Base-by-base conservation (phyloP, 2,797 vertebrate species). In the Vireo griseus region DNA sequence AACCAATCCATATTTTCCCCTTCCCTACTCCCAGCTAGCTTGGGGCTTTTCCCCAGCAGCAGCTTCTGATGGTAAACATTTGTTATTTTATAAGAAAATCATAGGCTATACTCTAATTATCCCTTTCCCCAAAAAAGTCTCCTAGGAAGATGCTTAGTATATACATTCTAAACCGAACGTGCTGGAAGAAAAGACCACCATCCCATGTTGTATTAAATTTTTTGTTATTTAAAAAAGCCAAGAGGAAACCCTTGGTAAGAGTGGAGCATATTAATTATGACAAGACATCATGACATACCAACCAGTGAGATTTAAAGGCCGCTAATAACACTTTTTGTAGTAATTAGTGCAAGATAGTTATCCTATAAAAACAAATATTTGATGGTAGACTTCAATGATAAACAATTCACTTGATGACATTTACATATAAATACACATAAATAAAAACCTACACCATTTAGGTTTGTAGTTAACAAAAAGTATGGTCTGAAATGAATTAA, bases 361-460 rank as follows among this genome's bases (percentile, higher is more conserved):
- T 84, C 50, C 44, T 86, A 95, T 44, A 95, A 37, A 89, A 95
- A 95, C 95, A 95, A 91, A 45, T 68, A 85, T 40, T 50, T 88
- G 91, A 95, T 85, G 91, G 77, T 51, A 44, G 57, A 90, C 80
- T 88, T 96, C 81, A 86, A 65, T 65, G 95, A 92, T 72, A 94
- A 95, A 96, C 92, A 89, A 96, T 90, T 95, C 93, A 94, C 76
- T 93, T 95, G 92, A 95, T 96, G 94, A 95, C 94, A 95, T 88
- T 96, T 67, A 95, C 89, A 97, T 83, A 96, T 95, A 97, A 97
- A 97, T 93, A 97, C 63, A 93, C 86, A 96, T 97, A 97, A 97
- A 97, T 97, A 97, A 96, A 96, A 90, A 40, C 93, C 85, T 86
- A 82, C 6, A 33, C 67, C 80, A 75, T 73, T 88, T 90, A 77